Base-by-base conservation (phyloP, 1,140 invertebrate species). In the Belonocnema kinseyi region DNA sequence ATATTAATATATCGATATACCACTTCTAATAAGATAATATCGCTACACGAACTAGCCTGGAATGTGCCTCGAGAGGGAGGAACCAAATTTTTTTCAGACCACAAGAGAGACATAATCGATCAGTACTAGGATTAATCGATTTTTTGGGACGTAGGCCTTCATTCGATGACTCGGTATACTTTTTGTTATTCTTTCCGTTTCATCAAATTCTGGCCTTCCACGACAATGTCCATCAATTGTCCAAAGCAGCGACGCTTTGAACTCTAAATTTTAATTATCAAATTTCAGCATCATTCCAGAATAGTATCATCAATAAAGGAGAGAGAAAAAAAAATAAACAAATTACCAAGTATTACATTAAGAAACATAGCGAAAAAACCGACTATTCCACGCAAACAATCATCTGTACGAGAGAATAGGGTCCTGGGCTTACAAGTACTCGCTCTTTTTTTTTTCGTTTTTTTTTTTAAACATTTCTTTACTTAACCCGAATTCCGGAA, bases 1-100 rank as follows among this genome's bases (percentile, higher is more conserved):
- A 82, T 85, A 85, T 85, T 86, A 81, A 83, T 86, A 73, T 87
- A 87, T 83, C 76, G 73, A 81, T 88, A 85, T 89, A 89, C 80
- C 86, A 87, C 83, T 77, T 83, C 85, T 90, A 91, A 87, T 87
- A 83, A n/a, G 84, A 86, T 91, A 90, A 86, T 91, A 90, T 82
- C 81, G 54, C 86, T 90, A 90, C 83, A 82, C 87, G 75, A 85
- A 89, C 82, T 87, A 78, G 83, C 85, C 88, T 90, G 87, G 88
- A 90, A 90, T 89, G 85, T 88, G 88, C 88, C 82, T 75, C 8
- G 46, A 72, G 71, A 26, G 21, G 21, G 21, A 26, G 5, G 17
- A 79, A 82, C 75, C 77, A 56, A 75, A 83, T 54, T 54, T 16
- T 26, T 26, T 26, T 54, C 5, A 54, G 16, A 54, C n/a, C 70